Base-by-base conservation (phyloP, 2,113 vertebrate species). In the Acanthochromis polyacanthus region DNA sequence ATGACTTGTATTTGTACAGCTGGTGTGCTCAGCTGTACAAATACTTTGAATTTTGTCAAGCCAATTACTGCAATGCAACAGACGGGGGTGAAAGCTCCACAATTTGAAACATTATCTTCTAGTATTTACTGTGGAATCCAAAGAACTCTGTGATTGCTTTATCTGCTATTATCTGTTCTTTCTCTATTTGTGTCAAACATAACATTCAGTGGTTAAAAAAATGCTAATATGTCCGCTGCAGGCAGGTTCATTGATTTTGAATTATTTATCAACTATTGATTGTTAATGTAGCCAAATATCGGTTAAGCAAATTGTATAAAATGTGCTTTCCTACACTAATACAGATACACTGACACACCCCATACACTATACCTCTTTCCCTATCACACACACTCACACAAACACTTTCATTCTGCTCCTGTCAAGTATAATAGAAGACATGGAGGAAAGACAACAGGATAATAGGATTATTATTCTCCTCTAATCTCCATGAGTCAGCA, bases 391-490 rank as follows among this genome's bases (percentile, higher is more conserved):
- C 22, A 66, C 22, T 36, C 45, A 60, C 52, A 50, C 45, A 78
- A 50, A 53, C 78, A 67, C 73, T 43, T 78, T 19, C 57, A 58
- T 78, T 78, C 75, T 71, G 30, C 53, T 77, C 71, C 60, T 75
- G 82, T 84, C 80, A 71, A 78, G 77, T 82, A 60, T 71, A 91
- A 88, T 79, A 76, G 77, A 88, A 91, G 75, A 88, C 84, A 86
- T 52, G 17, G 51, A 32, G 30, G 58, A 85, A 82, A 88, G 85
- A 86, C 82, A 88, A 88, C 83, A 89, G 84, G 71, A 90, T 91
- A 91, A 91, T 84, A 76, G 84, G 85, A 93, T 91, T 91, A 91
- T 82, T 87, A 85, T 89, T 93, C 81, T 85, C 81, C 65, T 85
- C 78, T 91, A 83, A 89, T 90, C 89, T 91, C 81, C 67, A 64